phyloP scores from a whole-genome alignment of 2,113 vertebrate species.

The Falcunculus frontatus region DNA sequence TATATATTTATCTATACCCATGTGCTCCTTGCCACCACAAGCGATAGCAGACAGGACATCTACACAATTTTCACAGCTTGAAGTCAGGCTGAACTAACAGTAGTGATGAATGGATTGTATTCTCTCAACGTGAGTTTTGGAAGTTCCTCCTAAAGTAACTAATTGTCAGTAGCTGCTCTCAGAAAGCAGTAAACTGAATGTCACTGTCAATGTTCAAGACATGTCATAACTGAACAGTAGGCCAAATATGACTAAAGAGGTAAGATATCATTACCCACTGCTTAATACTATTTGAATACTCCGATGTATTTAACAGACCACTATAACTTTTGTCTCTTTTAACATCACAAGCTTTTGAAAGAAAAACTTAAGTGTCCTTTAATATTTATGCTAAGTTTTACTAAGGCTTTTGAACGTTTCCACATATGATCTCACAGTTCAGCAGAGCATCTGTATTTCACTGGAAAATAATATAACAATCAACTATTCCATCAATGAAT shows the following conservation, averaged over 20 bases:
- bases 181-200: not conserved
- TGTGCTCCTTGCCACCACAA: not conserved
- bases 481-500: not conserved
- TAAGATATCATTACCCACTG: not conserved
- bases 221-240: not conserved
- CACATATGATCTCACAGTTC: not conserved
- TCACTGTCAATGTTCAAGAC: not conserved
- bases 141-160: not conserved
- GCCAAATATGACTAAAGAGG: not conserved
- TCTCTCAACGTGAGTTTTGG: not conserved
- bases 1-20: not conserved
- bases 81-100: not conserved
- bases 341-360: not conserved
- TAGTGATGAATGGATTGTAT: not conserved
- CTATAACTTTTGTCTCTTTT: not conserved
- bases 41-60: rapidly evolving
- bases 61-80: not conserved
- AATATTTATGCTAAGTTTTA: not conserved
- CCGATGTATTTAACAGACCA: not conserved
- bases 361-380: not conserved
- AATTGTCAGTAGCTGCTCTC: not conserved
- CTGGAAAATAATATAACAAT: not conserved
- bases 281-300: not conserved
- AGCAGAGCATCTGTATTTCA: not conserved
- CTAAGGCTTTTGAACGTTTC: not conserved